Conservation (phyloP, 2,797 vertebrate species). For the Eidolon dupreanum region DNA sequence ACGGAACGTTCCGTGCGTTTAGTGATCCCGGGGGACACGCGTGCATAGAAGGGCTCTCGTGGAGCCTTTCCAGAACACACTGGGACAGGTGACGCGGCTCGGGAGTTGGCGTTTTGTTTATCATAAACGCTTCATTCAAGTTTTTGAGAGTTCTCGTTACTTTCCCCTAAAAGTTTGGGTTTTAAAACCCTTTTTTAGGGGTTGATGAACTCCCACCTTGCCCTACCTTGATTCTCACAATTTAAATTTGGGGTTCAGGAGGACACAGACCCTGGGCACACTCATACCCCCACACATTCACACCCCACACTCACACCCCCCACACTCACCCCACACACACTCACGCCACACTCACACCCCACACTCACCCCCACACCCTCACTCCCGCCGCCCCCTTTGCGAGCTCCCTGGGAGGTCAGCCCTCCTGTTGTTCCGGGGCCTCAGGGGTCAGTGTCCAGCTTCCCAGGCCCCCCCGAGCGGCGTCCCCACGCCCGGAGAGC, state of each 20-base stretch:
- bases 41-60: not conserved
- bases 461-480: too few relatives aligned
- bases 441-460: too few relatives aligned
- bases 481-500: too few relatives aligned
- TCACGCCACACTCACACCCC: not conserved
- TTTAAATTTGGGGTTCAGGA: not conserved
- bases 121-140: not conserved
- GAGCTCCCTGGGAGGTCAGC: too few relatives aligned
- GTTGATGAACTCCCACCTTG: not conserved
- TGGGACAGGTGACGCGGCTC: not conserved
- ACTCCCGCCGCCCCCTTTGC: too few relatives aligned
- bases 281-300: not conserved
- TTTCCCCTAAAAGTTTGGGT: not conserved
- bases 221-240: not conserved
- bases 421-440: too few relatives aligned
- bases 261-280: not conserved
- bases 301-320: too few relatives aligned
- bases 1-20: not conserved
- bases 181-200: too few relatives aligned
- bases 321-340: too few relatives aligned
- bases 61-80: accelerated
- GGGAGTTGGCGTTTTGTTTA: not conserved
- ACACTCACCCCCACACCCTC: too few relatives aligned
- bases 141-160: not conserved
- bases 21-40: not conserved